Conservation (phyloP, 2,797 vertebrate species). For the Philypnodon macrostomus region DNA sequence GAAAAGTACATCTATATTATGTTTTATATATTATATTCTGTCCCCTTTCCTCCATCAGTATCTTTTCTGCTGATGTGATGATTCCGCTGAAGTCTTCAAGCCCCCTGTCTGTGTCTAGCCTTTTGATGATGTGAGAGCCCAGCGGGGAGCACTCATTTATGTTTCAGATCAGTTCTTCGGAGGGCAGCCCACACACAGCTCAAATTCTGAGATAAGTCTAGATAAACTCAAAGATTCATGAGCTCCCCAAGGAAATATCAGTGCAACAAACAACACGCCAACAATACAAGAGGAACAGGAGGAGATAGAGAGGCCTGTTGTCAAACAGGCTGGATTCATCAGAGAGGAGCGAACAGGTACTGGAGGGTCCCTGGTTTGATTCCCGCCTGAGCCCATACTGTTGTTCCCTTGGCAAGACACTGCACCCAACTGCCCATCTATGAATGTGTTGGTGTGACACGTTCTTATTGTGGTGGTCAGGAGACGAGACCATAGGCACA, state of each 20-base stretch:
- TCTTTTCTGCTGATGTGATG: background rate
- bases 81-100: conserved; percentile 10
- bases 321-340: conserved; percentile 7
- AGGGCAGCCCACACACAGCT: conserved; percentile 27
- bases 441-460: no score
- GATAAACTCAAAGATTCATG: conserved; percentile 52
- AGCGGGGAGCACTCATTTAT: conserved; percentile 23
- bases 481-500: no score
- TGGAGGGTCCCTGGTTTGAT: background rate
- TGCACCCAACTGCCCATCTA: no score
- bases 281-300: conserved; percentile 4
- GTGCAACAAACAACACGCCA: conserved; percentile 26
- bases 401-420: no score
- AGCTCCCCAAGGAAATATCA: conserved; percentile 33
- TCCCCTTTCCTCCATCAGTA: background rate
- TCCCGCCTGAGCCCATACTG: no score
- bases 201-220: conserved; percentile 34
- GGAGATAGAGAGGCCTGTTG: background rate
- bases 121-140: conserved; percentile 40
- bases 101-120: conserved; percentile 29
- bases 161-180: conserved; percentile 19
- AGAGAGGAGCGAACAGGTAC: background rate
- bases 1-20: no score
- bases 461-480: no score
- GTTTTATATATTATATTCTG: background rate